Conservation (phyloP, 2,888 invertebrate genomes). For the Chymomyza fuscimana region DNA sequence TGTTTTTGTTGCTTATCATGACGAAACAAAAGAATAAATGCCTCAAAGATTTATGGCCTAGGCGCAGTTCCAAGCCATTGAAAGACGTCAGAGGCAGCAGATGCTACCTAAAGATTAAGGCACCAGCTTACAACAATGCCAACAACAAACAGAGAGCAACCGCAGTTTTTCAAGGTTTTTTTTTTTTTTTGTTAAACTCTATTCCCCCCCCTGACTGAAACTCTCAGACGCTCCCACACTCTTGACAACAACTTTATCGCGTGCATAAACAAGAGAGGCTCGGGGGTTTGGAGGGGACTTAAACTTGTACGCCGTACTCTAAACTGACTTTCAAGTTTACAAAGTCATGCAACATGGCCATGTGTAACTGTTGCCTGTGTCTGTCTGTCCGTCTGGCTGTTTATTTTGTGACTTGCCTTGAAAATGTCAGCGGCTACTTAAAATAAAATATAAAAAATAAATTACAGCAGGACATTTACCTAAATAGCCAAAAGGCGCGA, state of each 20-base stretch:
- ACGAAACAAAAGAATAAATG: neutral
- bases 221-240: conserved; percentile 1
- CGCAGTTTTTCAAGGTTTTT: conserved; percentile 59
- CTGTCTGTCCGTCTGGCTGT: neutral
- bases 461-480: conserved; percentile 68
- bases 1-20: neutral
- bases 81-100: conserved; percentile 34
- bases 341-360: conserved; percentile 65
- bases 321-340: conserved; percentile 66
- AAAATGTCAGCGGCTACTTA: conserved; percentile 44
- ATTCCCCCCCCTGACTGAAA: neutral
- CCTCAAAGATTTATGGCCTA: conserved; percentile 51
- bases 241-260: conserved; percentile 63
- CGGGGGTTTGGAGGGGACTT: conserved; percentile 23
- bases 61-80: conserved; percentile 36
- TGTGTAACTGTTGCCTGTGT: conserved; percentile 36
- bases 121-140: conserved; percentile 42
- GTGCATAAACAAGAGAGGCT: conserved; percentile 64
- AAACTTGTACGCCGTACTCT: conserved; percentile 41
- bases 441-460: conserved; percentile 22
- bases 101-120: conserved; percentile 67
- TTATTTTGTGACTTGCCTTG: conserved; percentile 5
- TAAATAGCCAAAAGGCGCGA: conserved; percentile 58
- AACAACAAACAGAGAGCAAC: conserved; percentile 20
- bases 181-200: conserved; percentile 44